Percentiles rank a stretch among this genome's conserved stretches.
Evolutionary conservation across 92 coral and sea anemone species (phyloP).

Genomic region (Phenganax stokvisi): DNA sequence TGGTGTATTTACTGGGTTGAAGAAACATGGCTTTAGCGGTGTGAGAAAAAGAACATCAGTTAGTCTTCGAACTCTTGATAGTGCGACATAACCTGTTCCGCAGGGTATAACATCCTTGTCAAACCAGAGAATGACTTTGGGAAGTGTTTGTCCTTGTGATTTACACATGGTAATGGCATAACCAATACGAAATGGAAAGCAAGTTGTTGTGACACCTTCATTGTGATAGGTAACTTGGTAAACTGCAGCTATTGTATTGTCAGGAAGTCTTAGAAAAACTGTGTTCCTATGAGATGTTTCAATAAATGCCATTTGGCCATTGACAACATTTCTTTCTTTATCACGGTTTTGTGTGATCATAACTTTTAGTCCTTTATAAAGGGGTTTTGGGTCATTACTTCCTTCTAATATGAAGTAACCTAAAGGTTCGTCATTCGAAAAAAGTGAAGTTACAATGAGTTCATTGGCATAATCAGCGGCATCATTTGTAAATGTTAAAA

Average conservation of each 20-base stretch:
- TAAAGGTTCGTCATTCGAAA: too few relatives aligned
- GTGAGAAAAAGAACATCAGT: neutral
- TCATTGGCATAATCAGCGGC: too few relatives aligned
- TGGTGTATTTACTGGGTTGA: too few relatives aligned
- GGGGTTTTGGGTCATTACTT: neutral
- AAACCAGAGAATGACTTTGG: conserved; percentile 26
- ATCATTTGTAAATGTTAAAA: too few relatives aligned
- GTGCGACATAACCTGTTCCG: neutral
- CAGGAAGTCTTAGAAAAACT: neutral
- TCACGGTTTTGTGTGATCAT: conserved; percentile 37
- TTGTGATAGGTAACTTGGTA: neutral
- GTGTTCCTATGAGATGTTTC: neutral
- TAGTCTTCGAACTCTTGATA: neutral
- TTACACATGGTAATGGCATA: conserved; percentile 10
- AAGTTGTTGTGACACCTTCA: neutral
- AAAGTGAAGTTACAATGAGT: too few relatives aligned
- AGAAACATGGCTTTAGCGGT: neutral
- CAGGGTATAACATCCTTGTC: neutral
- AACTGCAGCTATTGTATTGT: neutral
- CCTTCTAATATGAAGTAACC: too few relatives aligned
- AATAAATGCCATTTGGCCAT: conserved; percentile 21
- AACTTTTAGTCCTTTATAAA: conserved; percentile 6
- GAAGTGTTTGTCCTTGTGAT: neutral
- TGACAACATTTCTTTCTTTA: conserved; percentile 22
- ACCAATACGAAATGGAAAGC: neutral